Conservation (phyloP, 1,140 invertebrate species). For the Drosophila ananassae region DNA sequence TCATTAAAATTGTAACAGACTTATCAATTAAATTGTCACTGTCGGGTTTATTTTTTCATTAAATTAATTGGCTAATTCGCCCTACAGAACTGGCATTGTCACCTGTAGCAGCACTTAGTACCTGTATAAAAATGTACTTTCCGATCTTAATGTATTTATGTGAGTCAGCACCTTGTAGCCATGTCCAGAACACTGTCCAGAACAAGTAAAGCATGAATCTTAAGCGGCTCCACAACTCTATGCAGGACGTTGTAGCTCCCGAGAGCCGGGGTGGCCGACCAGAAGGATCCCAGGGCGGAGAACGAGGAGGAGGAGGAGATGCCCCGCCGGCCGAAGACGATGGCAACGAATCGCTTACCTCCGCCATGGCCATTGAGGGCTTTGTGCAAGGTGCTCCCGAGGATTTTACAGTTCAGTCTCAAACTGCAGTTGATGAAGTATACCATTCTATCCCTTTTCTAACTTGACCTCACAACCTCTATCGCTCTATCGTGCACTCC, state of each 20-base stretch:
- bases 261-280: constrained; percentile 9
- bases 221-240: constrained; percentile 40
- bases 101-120: constrained; percentile 36
- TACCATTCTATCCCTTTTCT: constrained; percentile 61
- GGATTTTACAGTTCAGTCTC: constrained; percentile 84
- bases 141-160: constrained; percentile 13
- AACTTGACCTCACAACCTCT: constrained; percentile 24
- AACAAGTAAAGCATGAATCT: constrained; percentile 14
- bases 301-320: not conserved
- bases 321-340: constrained; percentile 50
- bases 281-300: constrained; percentile 5
- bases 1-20: not conserved
- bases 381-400: constrained; percentile 87
- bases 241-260: constrained; percentile 67
- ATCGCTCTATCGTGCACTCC: constrained; percentile 22
- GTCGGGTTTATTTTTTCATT: constrained; percentile 1
- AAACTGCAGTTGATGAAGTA: constrained; percentile 84
- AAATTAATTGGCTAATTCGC: constrained; percentile 1
- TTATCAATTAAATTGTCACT: constrained; percentile 13
- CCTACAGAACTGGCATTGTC: constrained; percentile 35
- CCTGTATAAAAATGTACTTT: constrained; percentile 8
- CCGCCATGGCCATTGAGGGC: constrained; percentile 86
- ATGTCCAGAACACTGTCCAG: constrained; percentile 8
- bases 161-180: constrained; percentile 40
- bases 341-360: constrained; percentile 72